Base-by-base conservation (phyloP, 1,140 invertebrate species). In the Philotrypesis tridentata region DNA sequence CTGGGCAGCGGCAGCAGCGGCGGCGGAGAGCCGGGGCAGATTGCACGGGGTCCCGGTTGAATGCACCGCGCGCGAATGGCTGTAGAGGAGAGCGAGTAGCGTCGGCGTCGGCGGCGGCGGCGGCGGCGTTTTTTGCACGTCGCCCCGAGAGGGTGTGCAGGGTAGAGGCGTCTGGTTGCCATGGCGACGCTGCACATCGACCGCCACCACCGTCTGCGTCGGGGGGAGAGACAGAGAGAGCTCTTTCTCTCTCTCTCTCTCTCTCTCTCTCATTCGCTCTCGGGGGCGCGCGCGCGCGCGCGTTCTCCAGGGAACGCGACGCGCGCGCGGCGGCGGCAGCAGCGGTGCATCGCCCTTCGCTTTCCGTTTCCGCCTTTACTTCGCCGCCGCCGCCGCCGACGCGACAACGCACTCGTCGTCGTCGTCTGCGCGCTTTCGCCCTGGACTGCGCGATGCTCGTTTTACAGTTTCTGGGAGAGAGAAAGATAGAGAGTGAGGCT, bases 81-180 rank as follows among this genome's bases (percentile, higher is more conserved):
- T 29, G 11, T 73, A 55, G 5, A 29, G 72, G 40, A 29, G 27
- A 33, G 33, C 23, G 68, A 25, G 67, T 55, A 63, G 17, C 23
- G 55, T 25, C 9, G 72, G 17, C 23, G 55, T 25, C 9, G 40
- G 68, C n/a, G 60, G 33, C 77, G 68, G 12, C 31, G 65, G 43
- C 27, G 76, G 78, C 33, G 61, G 40, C 25, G 71, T 67, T 65
- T 73, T 65, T 75, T 74, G 31, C 43, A 40, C 25, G 23, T 6
- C 40, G 21, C 23, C n/a, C n/a, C 17, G 12, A 40, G 65, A 23
- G 74, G 67, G 78, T 75, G 43, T 55, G 61, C 60, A 65, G 63
- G 55, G 73, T 87, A 89, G 88, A 88, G 88, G 90, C 90, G 91
- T 91, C 91, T 92, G 83, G 91, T 91, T 90, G 87, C 87, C 88